A percentile compares a stretch with the other conserved stretches of the same genome.
Conservation (phyloP, 2,113 vertebrate species). For the Mionectes macconnelli region DNA sequence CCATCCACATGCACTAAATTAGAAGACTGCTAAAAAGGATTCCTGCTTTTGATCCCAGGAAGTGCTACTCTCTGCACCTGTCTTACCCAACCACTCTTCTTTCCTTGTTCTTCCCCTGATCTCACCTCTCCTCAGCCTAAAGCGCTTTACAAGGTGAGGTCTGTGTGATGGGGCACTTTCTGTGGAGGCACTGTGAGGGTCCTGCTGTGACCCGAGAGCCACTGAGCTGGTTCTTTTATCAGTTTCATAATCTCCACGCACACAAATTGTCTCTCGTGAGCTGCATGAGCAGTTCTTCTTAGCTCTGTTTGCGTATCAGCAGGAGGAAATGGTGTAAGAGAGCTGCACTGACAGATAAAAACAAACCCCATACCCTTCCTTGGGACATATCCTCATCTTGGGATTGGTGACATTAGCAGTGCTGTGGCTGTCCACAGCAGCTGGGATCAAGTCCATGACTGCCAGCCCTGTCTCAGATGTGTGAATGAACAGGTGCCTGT, state of each 20-base stretch:
- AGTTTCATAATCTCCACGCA: background rate
- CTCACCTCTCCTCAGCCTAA: background rate
- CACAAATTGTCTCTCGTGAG: background rate
- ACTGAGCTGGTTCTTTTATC: constrained; percentile 6
- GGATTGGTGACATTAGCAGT: background rate
- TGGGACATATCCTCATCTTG: background rate
- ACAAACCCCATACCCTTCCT: background rate
- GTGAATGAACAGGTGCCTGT: background rate
- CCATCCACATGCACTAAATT: background rate
- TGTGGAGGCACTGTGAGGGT: background rate
- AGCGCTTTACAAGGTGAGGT: background rate
- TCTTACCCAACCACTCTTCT: background rate
- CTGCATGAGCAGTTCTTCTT: background rate
- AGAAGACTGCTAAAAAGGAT: background rate
- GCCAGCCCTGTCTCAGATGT: background rate
- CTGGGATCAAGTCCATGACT: background rate
- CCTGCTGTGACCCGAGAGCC: background rate
- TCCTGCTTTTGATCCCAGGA: background rate
- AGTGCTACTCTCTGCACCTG: background rate
- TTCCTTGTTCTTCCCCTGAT: background rate
- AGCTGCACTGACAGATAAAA: constrained; percentile 18
- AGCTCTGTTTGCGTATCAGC: constrained; percentile 35
- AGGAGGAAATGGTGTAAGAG: constrained; percentile 56
- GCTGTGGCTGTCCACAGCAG: background rate
- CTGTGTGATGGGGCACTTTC: background rate